phyloP scores from a whole-genome alignment of 2,888 invertebrate species.

The Philonicus albiceps region DNA sequence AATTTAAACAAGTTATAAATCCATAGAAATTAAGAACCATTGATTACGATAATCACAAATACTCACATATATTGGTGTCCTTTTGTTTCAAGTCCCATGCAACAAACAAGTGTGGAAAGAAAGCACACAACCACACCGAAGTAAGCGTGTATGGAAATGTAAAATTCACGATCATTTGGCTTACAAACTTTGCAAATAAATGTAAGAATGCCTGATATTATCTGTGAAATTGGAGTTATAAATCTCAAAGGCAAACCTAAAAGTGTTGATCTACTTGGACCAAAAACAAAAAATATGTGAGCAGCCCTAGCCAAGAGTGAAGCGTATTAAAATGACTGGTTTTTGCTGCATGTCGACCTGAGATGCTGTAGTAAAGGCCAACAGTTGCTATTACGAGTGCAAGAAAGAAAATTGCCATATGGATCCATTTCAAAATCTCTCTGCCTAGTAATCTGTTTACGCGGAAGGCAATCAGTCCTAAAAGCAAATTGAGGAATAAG shows the following conservation, averaged over 20 bases:
- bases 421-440: neutral
- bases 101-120: neutral
- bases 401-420: neutral
- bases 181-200: neutral
- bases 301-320: neutral
- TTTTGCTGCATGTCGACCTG: neutral
- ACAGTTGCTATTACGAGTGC: neutral
- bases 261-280: neutral
- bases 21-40: neutral
- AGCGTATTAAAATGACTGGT: neutral
- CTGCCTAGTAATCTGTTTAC: neutral
- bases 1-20: neutral
- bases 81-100: neutral
- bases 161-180: neutral
- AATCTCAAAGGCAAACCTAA: neutral
- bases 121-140: neutral
- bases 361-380: neutral
- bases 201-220: neutral
- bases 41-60: neutral
- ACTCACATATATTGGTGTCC: neutral
- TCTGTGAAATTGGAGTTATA: neutral
- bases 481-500: neutral
- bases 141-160: neutral
- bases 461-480: neutral
- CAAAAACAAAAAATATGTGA: too few relatives aligned